Evolutionary conservation across 2,113 vertebrate genomes (phyloP), one percentile per base, ranked within the genome.

Genomic region (Triplophysa rosa): DNA sequence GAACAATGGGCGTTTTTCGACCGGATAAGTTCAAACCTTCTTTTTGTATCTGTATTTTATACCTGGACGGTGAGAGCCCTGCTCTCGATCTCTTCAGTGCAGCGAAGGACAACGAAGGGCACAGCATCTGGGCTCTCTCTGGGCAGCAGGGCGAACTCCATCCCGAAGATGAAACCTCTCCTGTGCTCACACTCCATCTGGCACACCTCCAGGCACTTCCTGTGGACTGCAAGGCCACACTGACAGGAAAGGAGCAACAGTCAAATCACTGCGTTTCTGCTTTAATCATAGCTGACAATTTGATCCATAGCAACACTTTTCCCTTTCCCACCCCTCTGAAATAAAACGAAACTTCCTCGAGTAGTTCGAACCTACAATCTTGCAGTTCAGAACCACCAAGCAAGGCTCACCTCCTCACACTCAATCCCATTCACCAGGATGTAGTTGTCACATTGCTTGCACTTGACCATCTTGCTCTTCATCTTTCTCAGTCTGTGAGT

Each of bases 371-470:
- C 19, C 54, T 21, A n/a, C n/a, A 21, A 21, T 9, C 19, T 58
- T 58, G n/a, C n/a, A 21, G 19, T n/a, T 17, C 6, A 6, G 5
- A 54, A 54, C 13, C 52, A 37, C 7, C 0, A 54, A 45, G 9
- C 11, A 29, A 11, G 21, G 52, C 90, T 75, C 82, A 99, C 97
- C 95, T 98, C 95, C 86, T 96, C 95, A 8, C 97, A 98, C 88
- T 98, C 97, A 0, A 94, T 88, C 37, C 97, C 95, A 10, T 77
- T 93, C 72, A 92, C 95, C 83, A 97, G 92, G 88, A 99, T 95
- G 87, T 95, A 96, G 86, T 92, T 93, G 5, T 99, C 96, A 1
- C 97, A 99, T 8, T 96, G 96, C 21, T 93, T 93, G 90, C 97
- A 99, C 88, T 95, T 97, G 82, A 88, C 89, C 2, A 97, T 95